Base-by-base conservation (phyloP, 2,113 vertebrate species). In the Neogobius melanostomus region DNA sequence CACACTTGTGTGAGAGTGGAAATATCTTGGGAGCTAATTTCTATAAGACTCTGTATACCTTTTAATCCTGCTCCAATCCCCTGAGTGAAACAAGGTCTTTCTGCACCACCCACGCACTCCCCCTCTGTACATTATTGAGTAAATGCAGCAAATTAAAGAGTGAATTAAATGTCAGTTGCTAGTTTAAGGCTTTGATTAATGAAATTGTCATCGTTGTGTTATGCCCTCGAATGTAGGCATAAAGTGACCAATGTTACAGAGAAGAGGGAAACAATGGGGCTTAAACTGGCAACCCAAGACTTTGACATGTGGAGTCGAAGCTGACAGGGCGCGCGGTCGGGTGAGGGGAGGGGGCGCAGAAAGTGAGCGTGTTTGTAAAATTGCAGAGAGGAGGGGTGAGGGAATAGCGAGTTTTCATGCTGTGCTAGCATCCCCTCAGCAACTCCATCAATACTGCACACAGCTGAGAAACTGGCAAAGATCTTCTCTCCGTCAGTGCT, bases 381-480 rank as follows among this genome's bases (percentile, higher is more conserved):
- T 66, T 45, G 44, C 59, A 61, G 70, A 66, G 62, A 61, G 76
- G 54, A 76, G 69, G 53, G 80, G 57, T 68, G 51, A 50, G 81
- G 82, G 79, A 75, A 74, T 78, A 78, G 81, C 79, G 89, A 85
- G 86, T 85, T 90, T 91, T 92, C 85, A 84, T 92, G 92, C 92
- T 91, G 92, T 89, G 92, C 92, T 91, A 91, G 92, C 93, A 94
- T 92, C 91, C 88, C 88, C 90, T 86, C 88, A 92, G 91, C 91
- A 91, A 92, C 91, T 92, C 91, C 90, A 93, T 94, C 92, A 93
- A 93, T 93, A 92, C 92, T 89, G 93, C 91, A 91, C 87, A 90
- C 90, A 90, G 91, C 92, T 90, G 89, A 86, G 88, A 71, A 88
- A 74, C 91, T 90, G 92, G 92, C 91, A 85, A 74, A 84, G 87